Evolutionary conservation across 2,797 vertebrate species (phyloP).

Genomic region (Pseudochromis fuscus): DNA sequence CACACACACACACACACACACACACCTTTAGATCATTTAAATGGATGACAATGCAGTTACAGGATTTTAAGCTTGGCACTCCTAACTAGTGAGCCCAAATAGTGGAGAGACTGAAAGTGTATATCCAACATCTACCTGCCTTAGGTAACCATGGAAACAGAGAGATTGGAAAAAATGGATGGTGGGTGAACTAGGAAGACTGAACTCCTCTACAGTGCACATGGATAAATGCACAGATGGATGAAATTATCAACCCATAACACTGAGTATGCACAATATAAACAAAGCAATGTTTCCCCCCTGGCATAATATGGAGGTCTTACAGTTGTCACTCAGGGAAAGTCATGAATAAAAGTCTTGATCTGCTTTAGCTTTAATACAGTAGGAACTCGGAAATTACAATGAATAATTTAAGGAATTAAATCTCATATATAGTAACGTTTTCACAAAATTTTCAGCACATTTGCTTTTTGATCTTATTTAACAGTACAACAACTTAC

Average conservation of each 20-base stretch:
- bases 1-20: background rate
- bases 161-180: conserved; percentile 41
- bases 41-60: conserved; percentile 15
- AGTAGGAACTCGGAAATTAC: conserved; percentile 41
- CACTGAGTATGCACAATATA: background rate
- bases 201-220: conserved; percentile 22
- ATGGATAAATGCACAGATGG: conserved; percentile 13
- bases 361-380: conserved; percentile 31
- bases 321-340: conserved; percentile 24
- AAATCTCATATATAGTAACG: background rate
- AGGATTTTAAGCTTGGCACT: conserved; percentile 18
- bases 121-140: conserved; percentile 53
- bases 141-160: conserved; percentile 75
- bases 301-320: background rate
- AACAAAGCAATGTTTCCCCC: background rate
- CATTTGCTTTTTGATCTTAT: conserved; percentile 9
- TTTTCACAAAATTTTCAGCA: background rate
- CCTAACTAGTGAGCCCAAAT: conserved; percentile 35
- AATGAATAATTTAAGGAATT: no score
- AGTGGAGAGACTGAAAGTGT: conserved; percentile 34
- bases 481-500: background rate
- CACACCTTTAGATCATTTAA: conserved; percentile 13
- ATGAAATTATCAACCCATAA: conserved; percentile 17
- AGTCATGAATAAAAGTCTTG: conserved; percentile 32
- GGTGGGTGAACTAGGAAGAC: conserved; percentile 33